Percentiles rank a stretch among this genome's conserved stretches.
These are phyloP conservation scores for Hemibagrus wyckioides DNA, from an alignment of 2,113 vertebrate genomes.

Conservation along the genomic window DNA sequence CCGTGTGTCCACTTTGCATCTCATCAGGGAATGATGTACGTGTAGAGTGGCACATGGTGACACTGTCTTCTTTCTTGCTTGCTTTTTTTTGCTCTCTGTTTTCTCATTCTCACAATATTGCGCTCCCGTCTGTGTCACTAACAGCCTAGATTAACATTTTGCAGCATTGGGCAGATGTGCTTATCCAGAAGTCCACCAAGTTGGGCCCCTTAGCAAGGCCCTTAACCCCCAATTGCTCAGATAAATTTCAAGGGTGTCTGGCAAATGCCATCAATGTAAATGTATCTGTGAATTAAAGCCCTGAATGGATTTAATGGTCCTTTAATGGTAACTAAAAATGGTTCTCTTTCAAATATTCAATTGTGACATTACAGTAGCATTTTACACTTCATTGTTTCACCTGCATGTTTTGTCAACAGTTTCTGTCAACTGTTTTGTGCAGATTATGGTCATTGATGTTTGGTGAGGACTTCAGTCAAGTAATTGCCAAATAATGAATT, in stretches of 20 bases:
- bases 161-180: no score
- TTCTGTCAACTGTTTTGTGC: background rate
- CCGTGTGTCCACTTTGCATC: background rate
- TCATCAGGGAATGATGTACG: conserved; percentile 29
- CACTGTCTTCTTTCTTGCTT: background rate
- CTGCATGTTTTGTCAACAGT: background rate
- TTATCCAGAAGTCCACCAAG: no score
- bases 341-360: background rate
- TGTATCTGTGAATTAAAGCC: background rate
- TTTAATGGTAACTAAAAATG: background rate
- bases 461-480: background rate
- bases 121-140: background rate
- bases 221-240: no score
- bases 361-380: background rate
- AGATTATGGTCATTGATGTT: background rate
- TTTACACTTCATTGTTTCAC: background rate
- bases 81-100: background rate
- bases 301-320: background rate
- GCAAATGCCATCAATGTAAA: no score
- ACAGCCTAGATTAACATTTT: background rate
- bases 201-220: no score
- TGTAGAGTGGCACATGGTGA: background rate
- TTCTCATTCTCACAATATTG: background rate
- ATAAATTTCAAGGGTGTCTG: no score
- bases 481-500: background rate